A percentile compares a stretch with the other conserved stretches of the same genome.
phyloP scores from a whole-genome alignment of 2,113 vertebrate genomes.

The Ammodytes dubius region DNA sequence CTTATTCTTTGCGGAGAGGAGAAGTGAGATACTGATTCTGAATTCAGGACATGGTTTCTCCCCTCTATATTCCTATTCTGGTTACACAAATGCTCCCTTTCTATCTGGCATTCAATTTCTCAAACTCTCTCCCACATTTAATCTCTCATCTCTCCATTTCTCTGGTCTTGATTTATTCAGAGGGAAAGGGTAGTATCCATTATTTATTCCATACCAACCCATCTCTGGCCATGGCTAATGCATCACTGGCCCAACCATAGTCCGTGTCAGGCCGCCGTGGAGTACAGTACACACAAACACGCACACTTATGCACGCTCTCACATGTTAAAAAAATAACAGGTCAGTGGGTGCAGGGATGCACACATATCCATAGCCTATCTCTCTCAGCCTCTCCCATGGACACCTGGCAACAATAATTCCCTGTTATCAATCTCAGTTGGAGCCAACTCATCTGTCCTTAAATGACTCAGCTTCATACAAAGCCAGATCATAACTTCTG shows the following conservation, averaged over 20 bases:
- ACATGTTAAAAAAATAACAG: constrained; percentile 31
- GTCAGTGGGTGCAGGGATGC: constrained; percentile 65
- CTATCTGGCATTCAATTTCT: constrained; percentile 64
- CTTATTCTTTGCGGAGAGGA: not conserved
- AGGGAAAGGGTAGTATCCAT: constrained; percentile 80
- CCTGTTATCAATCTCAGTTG: constrained; percentile 36
- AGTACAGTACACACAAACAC: constrained; percentile 61
- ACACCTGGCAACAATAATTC: constrained; percentile 66
- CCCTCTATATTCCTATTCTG: constrained; percentile 42
- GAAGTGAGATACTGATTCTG: constrained; percentile 37
- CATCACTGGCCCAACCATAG: constrained; percentile 61
- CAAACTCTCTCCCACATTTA: constrained; percentile 67
- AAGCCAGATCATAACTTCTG: not conserved
- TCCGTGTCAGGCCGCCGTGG: constrained; percentile 60
- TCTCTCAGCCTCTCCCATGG: constrained; percentile 53
- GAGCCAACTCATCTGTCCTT: constrained; percentile 35
- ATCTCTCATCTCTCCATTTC: constrained; percentile 73
- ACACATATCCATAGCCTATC: constrained; percentile 64
- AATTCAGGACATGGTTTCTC: constrained; percentile 56
- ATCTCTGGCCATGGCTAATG: constrained; percentile 74
- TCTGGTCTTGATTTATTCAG: constrained; percentile 82
- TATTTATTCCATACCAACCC: constrained; percentile 82
- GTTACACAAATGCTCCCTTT: constrained; percentile 59
- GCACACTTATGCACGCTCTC: not conserved
- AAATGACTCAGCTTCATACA: constrained; percentile 11